Evolutionary conservation across 2,888 invertebrate species (phyloP), one percentile per base, ranked within the genome.

Genomic region (Sylvicola cinctus): DNA sequence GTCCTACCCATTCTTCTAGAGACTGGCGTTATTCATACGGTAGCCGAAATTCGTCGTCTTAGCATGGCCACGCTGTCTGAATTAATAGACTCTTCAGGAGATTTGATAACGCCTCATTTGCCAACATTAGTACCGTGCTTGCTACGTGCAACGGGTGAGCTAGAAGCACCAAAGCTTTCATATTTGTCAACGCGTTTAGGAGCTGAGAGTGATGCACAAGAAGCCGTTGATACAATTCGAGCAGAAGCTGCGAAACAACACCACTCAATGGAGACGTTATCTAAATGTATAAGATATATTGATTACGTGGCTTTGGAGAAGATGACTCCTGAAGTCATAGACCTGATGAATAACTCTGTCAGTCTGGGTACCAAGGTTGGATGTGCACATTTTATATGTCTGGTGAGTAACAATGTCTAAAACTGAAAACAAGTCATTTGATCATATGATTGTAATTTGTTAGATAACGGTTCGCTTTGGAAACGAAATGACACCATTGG

Each of bases 61-160:
- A 83, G 85, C 49, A 62, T 93, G 45, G 75, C 75, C 53, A 84
- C 87, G 3, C 73, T 91, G 29, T 76, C 88, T 1, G 80, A 85
- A 51, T 66, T 91, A 47, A 83, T 88, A 32, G 70, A 74, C 11
- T 71, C 77, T 3, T 85, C 87, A 4, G 81, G 87, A 0, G 63
- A 64, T 3, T 66, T 78, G 35, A 63, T 90, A 11, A 78, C 77
- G 40, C 83, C 85, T 1, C 85, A 87, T 58, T 61, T 91, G 33
- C 65, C 77, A 1, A 66, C 70, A 32, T 60, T 93, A 34, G 78
- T 90, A 40, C 81, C 85, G 0, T 83, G 85, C 7, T 58, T 93
- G 34, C 61, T 91, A 32, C 76, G 77, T 46, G 83, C 90, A 6
- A 81, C 85, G 1, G 80, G 87, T 0, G 90, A 90, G 48, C 59